Evolutionary conservation across 2,113 vertebrate species (phyloP).

Genomic region (Trogon surrucura): DNA sequence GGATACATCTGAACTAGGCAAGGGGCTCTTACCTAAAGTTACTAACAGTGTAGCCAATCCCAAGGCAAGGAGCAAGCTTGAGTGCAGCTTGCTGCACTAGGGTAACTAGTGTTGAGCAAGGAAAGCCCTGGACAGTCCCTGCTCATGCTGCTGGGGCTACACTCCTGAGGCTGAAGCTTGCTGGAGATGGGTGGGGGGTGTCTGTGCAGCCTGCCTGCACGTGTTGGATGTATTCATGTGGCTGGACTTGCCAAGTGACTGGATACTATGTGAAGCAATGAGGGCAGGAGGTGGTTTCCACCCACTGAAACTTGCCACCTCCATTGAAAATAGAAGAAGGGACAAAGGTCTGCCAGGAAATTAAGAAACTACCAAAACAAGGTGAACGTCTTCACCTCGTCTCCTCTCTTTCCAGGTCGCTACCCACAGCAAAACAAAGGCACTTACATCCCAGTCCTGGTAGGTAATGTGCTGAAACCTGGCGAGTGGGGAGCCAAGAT

Average conservation of each 20-base stretch:
- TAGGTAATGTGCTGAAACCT: constrained; percentile 72
- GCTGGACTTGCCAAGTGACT: background rate
- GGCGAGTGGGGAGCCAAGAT: constrained; percentile 85
- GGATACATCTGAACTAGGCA: background rate
- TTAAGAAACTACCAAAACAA: background rate
- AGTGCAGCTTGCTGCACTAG: background rate
- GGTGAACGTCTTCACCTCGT: background rate
- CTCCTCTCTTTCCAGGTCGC: constrained; percentile 75
- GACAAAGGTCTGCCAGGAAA: background rate
- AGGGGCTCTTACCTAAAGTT: background rate
- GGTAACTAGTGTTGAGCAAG: background rate
- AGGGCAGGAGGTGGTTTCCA: background rate
- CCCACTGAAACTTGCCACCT: background rate
- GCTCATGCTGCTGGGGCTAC: background rate
- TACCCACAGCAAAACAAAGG: constrained; percentile 91
- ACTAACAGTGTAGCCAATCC: background rate
- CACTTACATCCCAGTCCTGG: constrained; percentile 86
- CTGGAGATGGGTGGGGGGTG: background rate
- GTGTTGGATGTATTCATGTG: background rate
- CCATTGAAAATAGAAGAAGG: background rate
- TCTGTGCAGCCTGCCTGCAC: background rate
- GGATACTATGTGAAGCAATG: background rate
- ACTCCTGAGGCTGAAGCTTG: background rate
- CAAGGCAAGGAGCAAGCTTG: background rate
- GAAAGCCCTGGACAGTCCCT: background rate